Conservation (phyloP, 1,140 invertebrate species). For the Steinernema khuongi region DNA sequence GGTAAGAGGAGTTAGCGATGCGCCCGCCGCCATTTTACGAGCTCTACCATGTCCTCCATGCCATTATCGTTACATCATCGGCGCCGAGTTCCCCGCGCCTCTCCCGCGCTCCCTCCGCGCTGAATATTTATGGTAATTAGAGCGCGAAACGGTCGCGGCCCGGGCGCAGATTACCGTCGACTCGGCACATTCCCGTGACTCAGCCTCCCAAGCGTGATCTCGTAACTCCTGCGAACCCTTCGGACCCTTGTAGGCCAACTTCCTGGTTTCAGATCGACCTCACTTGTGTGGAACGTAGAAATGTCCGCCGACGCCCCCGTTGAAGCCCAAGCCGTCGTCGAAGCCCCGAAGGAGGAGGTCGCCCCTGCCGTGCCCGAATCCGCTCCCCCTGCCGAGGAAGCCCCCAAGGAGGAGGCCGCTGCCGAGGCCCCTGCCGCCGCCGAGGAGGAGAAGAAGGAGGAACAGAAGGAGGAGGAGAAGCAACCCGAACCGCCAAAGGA, state of each 20-base stretch:
- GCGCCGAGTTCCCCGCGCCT: background rate
- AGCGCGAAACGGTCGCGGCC: background rate
- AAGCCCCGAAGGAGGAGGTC: slow-evolving; percentile 4
- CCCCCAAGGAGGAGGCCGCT: slow-evolving; percentile 18
- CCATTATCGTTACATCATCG: background rate
- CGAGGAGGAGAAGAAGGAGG: slow-evolving; percentile 31
- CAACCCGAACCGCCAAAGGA: slow-evolving; percentile 1
- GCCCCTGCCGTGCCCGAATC: background rate
- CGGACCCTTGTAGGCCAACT: background rate
- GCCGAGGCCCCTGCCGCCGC: slow-evolving; percentile 22
- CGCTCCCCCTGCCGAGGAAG: background rate
- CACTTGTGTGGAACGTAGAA: background rate
- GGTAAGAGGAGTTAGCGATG: background rate
- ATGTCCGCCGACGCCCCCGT: background rate
- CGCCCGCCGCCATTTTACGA: background rate
- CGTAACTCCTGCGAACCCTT: background rate
- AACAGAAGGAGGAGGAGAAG: slow-evolving; percentile 22
- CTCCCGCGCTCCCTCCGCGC: background rate
- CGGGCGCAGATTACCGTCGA: too few relatives aligned
- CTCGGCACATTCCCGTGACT: background rate
- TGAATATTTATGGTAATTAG: slow-evolving; percentile 13
- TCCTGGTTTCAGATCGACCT: background rate
- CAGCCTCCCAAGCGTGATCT: background rate
- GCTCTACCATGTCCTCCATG: background rate
- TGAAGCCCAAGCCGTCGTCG: background rate